A percentile compares a stretch with the other conserved stretches of the same genome.
These are phyloP conservation scores for Mystacides longicornis DNA, from an alignment of 2,888 invertebrate genomes.

Conservation along the genomic window DNA sequence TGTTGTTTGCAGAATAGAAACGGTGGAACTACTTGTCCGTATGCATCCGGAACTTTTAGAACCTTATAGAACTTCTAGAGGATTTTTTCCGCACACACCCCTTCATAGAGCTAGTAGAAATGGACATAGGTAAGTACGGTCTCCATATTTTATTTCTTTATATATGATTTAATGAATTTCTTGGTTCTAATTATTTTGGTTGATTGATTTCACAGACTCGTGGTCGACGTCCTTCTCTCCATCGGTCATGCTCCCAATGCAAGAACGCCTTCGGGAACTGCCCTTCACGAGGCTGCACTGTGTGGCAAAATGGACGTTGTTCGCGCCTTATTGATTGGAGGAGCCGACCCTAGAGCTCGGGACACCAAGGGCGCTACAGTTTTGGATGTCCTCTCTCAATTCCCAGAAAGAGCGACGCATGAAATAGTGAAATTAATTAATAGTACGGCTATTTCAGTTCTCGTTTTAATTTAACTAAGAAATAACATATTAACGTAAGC, in stretches of 20 bases:
- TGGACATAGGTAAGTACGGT: conserved; percentile 71
- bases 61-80: conserved; percentile 50
- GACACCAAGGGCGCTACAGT: conserved; percentile 80
- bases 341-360: conserved; percentile 72
- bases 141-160: neutral
- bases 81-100: conserved; percentile 68
- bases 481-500: too few relatives aligned
- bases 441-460: conserved; percentile 57
- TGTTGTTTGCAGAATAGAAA: conserved; percentile 67
- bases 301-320: conserved; percentile 88
- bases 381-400: conserved; percentile 76
- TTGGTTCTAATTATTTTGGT: neutral
- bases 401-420: conserved; percentile 81
- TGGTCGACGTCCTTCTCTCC: conserved; percentile 73
- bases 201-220: conserved; percentile 48
- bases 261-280: conserved; percentile 78
- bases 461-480: too few relatives aligned
- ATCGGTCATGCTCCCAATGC: conserved; percentile 86
- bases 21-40: conserved; percentile 78
- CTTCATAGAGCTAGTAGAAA: conserved; percentile 91
- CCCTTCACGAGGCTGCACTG: conserved; percentile 88
- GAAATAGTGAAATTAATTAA: conserved; percentile 80
- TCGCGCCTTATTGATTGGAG: conserved; percentile 68
- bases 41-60: conserved; percentile 78
- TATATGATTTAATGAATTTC: too few relatives aligned